Evolutionary conservation across 2,797 vertebrate genomes (phyloP).

Genomic region (Neostethus bicornis): DNA sequence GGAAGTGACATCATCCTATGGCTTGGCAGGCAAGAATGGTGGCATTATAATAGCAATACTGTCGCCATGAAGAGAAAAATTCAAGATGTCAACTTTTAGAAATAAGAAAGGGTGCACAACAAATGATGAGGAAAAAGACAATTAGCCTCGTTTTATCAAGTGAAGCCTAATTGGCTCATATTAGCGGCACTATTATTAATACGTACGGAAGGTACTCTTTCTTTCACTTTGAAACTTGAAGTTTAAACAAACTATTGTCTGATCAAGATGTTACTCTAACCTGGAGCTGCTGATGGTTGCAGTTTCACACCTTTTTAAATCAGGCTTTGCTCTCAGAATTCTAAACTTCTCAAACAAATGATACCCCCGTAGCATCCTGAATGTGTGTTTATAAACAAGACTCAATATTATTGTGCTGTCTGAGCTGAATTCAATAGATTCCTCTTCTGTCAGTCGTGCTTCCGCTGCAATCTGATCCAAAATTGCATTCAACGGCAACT

Average conservation of each 20-base stretch:
- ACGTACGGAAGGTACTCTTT: not conserved
- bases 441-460: conserved; percentile 71
- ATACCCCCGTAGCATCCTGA: conserved; percentile 66
- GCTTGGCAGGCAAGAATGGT: conserved; percentile 75
- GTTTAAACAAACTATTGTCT: not conserved
- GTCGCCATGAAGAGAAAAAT: conserved; percentile 50
- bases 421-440: conserved; percentile 80
- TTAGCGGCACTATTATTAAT: not conserved
- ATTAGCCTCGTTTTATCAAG: conserved; percentile 54
- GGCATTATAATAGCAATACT: conserved; percentile 78
- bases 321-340: conserved; percentile 4
- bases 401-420: conserved; percentile 81
- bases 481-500: conserved; percentile 76
- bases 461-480: conserved; percentile 75
- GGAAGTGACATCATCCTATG: conserved; percentile 85
- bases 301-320: conserved; percentile 21
- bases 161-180: conserved; percentile 19
- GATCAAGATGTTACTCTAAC: too few species aligned
- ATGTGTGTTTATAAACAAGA: conserved; percentile 79
- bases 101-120: conserved; percentile 51
- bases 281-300: not conserved
- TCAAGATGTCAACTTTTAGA: conserved; percentile 72
- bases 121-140: conserved; percentile 45
- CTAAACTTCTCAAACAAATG: conserved; percentile 35
- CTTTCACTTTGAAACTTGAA: not conserved